A percentile compares a stretch with the other conserved stretches of the same genome.
Conservation (phyloP, 2,113 vertebrate genomes). For the Indicator indicator region DNA sequence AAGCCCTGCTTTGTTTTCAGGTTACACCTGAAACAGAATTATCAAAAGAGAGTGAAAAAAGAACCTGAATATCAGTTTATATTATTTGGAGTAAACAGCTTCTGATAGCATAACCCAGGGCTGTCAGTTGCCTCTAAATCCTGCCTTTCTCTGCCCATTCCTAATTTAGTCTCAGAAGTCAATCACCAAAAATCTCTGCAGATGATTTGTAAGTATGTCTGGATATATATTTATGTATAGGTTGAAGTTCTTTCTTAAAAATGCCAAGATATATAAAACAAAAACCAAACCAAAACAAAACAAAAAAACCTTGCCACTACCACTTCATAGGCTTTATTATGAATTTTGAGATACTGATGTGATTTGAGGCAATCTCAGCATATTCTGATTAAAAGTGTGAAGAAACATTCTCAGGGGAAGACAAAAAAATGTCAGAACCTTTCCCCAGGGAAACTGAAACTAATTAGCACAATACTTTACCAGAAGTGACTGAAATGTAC, state of each 20-base stretch:
- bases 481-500: not conserved
- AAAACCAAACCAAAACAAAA: too few relatives aligned
- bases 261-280: not conserved
- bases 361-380: not conserved
- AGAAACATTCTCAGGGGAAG: not conserved
- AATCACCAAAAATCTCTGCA: not conserved
- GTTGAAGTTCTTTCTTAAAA: not conserved
- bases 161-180: not conserved
- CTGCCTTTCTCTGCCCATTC: not conserved
- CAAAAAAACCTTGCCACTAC: not conserved
- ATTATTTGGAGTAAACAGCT: not conserved
- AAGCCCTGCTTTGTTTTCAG: conserved; percentile 19
- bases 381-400: conserved; percentile 24
- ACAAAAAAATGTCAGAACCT: not conserved
- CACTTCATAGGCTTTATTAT: not conserved
- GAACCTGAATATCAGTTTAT: not conserved
- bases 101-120: not conserved
- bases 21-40: not conserved
- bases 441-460: not conserved
- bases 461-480: conserved; percentile 17
- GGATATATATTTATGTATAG: not conserved
- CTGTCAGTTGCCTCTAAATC: not conserved
- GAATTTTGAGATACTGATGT: not conserved
- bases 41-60: not conserved
- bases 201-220: not conserved